Base-by-base conservation (phyloP, 2,888 invertebrate species). In the Auanema sp. region DNA sequence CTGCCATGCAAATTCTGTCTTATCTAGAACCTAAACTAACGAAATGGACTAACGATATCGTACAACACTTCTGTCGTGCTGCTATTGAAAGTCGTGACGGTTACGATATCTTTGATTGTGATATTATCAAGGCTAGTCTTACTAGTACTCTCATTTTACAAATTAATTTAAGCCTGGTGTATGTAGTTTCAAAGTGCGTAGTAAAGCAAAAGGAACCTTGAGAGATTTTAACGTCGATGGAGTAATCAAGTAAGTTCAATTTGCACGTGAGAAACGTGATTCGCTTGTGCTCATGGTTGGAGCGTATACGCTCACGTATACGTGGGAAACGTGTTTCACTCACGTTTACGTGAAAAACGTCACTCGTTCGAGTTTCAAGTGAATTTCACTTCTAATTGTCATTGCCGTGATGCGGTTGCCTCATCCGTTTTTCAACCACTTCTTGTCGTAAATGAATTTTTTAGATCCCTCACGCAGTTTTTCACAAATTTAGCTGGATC, bases 31-130 rank as follows among this genome's bases (percentile, higher is more conserved):
- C 47, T 47, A 25, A 44, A 12, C 23, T 44, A 14, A 33, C 25
- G 47, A 60, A 60, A 40, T 60, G 60, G 60, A 54, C 41, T 47
- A 43, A 43, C 5, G 44, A 43, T 14, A 60, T 60, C 21, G 33
- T 60, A 10, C 42, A 16, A 6, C 50, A 60, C 5, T 60, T 60
- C 18, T 60, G 60, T 54, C n/a, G 12, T 11, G 49, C 53, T 14
- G 55, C 55, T 24, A 24, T 60, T 5, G 51, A 60, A 21, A 54
- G 54, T 18, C 41, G 60, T 11, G 43, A 18, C 6, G 60, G 54
- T n/a, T 11, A 25, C 16, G 60, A 43, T 2, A 42, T 47, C 24
- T 51, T 51, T 23, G 60, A 54, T 1, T 54, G n/a, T 18, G 42
- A 54, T 14, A 16, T 47, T 5, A 47, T 47, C 10, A 47, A 47